A percentile compares a stretch with the other conserved stretches of the same genome.
phyloP scores from a whole-genome alignment of 2,113 vertebrate species.

The Megaleporinus macrocephalus region DNA sequence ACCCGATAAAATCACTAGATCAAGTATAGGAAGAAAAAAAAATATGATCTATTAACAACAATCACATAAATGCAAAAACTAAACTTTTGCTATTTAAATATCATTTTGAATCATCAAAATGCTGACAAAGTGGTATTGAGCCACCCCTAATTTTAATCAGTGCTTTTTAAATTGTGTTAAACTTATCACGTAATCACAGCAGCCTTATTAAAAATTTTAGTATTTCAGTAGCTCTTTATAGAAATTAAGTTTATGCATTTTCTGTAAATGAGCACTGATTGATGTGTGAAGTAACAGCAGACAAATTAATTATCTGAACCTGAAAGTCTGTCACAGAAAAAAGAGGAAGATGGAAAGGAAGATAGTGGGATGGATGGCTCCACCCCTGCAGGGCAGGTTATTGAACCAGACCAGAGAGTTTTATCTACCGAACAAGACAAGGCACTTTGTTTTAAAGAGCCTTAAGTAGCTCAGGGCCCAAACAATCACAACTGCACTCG shows the following conservation, averaged over 20 bases:
- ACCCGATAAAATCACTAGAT: too few species aligned
- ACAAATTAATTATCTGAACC: not conserved
- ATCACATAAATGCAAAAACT: too few species aligned
- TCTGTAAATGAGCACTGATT: not conserved
- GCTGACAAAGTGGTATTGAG: too few species aligned
- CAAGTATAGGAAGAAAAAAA: too few species aligned
- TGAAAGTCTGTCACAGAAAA: not conserved
- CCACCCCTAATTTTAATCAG: too few species aligned
- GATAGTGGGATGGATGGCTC: not conserved
- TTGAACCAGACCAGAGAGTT: slow-evolving; percentile 3
- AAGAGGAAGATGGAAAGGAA: not conserved
- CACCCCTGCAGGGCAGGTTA: not conserved
- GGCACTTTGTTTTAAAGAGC: not conserved
- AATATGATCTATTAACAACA: too few species aligned
- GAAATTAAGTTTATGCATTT: not conserved
- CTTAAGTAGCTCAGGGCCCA: slow-evolving; percentile 4
- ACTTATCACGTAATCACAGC: too few species aligned
- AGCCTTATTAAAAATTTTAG: not conserved
- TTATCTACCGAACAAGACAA: slow-evolving; percentile 9
- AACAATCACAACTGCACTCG: slow-evolving; percentile 17
- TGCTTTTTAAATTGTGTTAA: too few species aligned
- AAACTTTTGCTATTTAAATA: too few species aligned
- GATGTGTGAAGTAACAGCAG: not conserved
- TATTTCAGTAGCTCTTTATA: not conserved
- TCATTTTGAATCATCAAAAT: too few species aligned